These are phyloP conservation scores for Ammodytes marinus DNA, from an alignment of 2,113 vertebrate genomes.

Conservation along the genomic window DNA sequence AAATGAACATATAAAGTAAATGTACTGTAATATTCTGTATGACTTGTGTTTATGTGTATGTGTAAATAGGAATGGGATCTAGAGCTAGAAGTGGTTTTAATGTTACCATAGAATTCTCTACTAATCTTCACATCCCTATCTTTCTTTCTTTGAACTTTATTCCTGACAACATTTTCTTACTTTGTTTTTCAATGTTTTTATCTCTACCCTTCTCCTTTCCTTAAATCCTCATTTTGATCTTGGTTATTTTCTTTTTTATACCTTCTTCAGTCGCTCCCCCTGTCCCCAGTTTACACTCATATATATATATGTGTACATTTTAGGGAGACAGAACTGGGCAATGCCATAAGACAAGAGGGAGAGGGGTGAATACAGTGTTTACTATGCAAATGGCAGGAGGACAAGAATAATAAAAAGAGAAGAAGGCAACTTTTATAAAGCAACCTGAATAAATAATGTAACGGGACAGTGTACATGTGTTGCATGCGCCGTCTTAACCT, in stretches of 20 bases:
- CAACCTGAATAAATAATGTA: conserved; percentile 41
- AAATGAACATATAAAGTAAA: conserved; percentile 67
- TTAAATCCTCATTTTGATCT: conserved; percentile 6
- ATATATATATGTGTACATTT: background rate
- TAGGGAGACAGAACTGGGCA: background rate
- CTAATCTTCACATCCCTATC: conserved; percentile 1
- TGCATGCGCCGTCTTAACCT: conserved; percentile 75
- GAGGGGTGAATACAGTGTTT: conserved; percentile 55
- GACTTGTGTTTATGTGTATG: conserved; percentile 71
- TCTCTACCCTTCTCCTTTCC: background rate
- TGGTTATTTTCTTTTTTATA: background rate
- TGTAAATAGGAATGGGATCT: conserved; percentile 71
- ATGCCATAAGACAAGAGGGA: conserved; percentile 8
- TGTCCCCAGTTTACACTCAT: background rate
- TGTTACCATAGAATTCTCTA: conserved; percentile 40
- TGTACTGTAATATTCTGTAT: conserved; percentile 63
- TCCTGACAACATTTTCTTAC: background rate
- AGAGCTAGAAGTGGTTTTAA: conserved; percentile 65
- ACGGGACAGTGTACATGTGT: conserved; percentile 61
- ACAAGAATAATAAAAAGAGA: conserved; percentile 11
- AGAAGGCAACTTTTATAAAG: conserved; percentile 57
- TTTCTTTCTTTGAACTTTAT: conserved; percentile 23
- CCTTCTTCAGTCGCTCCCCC: background rate
- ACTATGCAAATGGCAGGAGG: conserved; percentile 79
- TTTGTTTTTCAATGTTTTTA: conserved; percentile 9